phyloP scores from a whole-genome alignment of 2,888 invertebrate species.

The Nymphalis urticae region DNA sequence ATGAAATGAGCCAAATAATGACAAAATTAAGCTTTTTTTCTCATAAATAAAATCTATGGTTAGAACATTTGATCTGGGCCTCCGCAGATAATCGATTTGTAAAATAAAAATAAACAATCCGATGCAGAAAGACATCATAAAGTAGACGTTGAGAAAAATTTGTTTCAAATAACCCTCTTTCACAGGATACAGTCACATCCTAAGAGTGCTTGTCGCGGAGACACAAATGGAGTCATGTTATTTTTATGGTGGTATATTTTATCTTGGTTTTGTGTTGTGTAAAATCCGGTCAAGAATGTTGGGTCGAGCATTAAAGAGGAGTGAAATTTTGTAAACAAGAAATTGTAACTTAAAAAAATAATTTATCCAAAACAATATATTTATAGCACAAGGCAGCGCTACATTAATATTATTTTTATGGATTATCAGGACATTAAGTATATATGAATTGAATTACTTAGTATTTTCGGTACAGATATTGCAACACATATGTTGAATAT shows the following conservation, averaged over 20 bases:
- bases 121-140: not conserved
- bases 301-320: conserved; percentile 16
- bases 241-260: conserved; percentile 35
- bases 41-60: no score
- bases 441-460: not conserved
- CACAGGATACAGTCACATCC: conserved; percentile 27
- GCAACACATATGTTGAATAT: conserved; percentile 11
- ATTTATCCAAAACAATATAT: not conserved
- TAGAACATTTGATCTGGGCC: no score
- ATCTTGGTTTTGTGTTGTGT: conserved; percentile 31
- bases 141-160: conserved; percentile 2
- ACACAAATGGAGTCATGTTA: conserved; percentile 29
- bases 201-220: conserved; percentile 30
- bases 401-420: no score
- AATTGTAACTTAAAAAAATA: not conserved
- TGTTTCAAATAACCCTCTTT: conserved; percentile 25
- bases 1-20: no score
- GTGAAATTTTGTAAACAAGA: not conserved
- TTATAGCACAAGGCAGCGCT: no score
- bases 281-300: conserved; percentile 28
- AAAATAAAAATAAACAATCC: not conserved
- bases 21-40: no score
- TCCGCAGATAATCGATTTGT: no score
- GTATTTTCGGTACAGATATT: not conserved
- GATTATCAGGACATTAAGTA: no score